phyloP scores from a whole-genome alignment of 2,113 vertebrate genomes.

The Megaleporinus macrocephalus region DNA sequence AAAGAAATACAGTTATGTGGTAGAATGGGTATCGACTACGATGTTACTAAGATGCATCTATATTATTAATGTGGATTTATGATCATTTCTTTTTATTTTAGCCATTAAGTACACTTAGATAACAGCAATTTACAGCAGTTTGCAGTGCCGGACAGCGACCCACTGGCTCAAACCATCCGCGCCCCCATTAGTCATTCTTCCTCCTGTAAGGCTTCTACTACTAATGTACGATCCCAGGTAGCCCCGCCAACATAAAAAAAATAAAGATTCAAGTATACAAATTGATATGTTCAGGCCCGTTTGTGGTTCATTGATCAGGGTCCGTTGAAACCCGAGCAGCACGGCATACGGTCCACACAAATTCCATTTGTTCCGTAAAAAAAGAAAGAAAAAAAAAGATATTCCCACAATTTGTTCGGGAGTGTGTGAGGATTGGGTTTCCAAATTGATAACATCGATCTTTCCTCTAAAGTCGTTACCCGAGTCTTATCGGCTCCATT shows the following conservation, averaged over 20 bases:
- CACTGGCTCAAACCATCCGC: not conserved
- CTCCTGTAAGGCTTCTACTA: not conserved
- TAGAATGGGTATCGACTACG: not conserved
- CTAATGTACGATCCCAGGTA: not conserved
- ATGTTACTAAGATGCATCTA: not conserved
- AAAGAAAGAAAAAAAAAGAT: too few species aligned
- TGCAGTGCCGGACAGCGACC: not conserved
- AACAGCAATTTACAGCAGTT: conserved; percentile 7
- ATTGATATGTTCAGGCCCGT: not conserved
- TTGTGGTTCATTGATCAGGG: not conserved
- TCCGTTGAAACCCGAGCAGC: too few species aligned
- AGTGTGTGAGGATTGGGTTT: too few species aligned
- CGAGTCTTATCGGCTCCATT: too few species aligned
- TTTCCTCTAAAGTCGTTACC: too few species aligned
- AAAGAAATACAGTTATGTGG: not conserved
- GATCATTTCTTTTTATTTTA: not conserved
- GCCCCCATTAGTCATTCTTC: not conserved
- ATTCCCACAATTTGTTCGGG: too few species aligned
- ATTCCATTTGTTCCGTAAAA: too few species aligned
- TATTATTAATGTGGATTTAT: conserved; percentile 3
- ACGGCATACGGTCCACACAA: too few species aligned
- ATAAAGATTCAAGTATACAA: not conserved
- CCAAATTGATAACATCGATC: too few species aligned
- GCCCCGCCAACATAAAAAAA: not conserved
- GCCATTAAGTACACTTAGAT: conserved; percentile 12